These are phyloP conservation scores for Lophius piscatorius DNA, from an alignment of 2,113 vertebrate genomes.

Conservation along the genomic window DNA sequence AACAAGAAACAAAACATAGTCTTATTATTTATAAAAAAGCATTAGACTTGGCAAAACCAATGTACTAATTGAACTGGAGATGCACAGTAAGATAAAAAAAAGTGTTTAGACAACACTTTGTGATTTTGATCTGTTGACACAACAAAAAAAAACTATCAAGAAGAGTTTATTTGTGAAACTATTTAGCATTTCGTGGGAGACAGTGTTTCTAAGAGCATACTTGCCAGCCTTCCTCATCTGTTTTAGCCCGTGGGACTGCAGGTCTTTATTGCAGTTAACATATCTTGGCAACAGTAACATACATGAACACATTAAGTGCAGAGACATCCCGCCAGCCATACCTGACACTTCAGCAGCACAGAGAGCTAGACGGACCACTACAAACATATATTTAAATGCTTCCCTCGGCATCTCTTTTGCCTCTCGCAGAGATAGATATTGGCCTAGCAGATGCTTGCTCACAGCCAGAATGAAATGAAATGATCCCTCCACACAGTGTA, in stretches of 20 bases:
- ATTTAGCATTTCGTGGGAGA: conserved; percentile 28
- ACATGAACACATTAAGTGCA: not conserved
- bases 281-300: conserved; percentile 40
- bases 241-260: conserved; percentile 57
- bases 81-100: conserved; percentile 6
- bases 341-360: conserved; percentile 35
- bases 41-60: too few species aligned
- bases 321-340: conserved; percentile 7
- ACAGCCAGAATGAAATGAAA: conserved; percentile 32
- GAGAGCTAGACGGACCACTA: not conserved
- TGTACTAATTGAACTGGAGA: not conserved
- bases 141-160: too few species aligned
- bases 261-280: conserved; percentile 26
- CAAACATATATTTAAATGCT: conserved; percentile 21
- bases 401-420: not conserved
- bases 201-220: conserved; percentile 9
- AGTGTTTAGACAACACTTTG: not conserved
- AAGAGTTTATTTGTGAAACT: not conserved
- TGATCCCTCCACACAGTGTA: conserved; percentile 21
- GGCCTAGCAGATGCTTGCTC: conserved; percentile 27
- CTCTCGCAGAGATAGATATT: conserved; percentile 27
- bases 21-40: too few species aligned
- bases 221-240: conserved; percentile 56
- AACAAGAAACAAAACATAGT: conserved; percentile 7
- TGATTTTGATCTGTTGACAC: too few species aligned